These are phyloP conservation scores for Odontophorus gujanensis DNA, from an alignment of 2,113 vertebrate genomes.

Conservation along the genomic window DNA sequence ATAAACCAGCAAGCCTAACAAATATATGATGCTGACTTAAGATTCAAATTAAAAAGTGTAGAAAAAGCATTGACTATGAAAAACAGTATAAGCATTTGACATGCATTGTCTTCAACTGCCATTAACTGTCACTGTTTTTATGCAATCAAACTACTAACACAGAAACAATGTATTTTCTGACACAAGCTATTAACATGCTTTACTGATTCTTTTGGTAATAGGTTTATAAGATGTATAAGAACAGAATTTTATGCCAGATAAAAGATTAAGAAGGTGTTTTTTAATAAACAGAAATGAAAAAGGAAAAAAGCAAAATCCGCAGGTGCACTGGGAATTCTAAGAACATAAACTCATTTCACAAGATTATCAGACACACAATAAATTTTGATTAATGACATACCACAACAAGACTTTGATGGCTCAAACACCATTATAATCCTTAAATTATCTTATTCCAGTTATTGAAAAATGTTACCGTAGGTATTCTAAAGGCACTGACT, in stretches of 20 bases:
- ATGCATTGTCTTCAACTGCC: neutral
- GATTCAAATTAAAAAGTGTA: neutral
- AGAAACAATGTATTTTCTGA: neutral
- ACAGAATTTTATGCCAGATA: neutral
- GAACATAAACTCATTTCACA: neutral
- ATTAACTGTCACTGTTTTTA: neutral
- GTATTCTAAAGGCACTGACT: neutral
- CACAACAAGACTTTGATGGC: neutral
- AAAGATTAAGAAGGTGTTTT: neutral
- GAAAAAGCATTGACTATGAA: neutral
- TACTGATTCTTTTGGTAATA: neutral
- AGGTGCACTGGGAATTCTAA: neutral
- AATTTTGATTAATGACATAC: neutral
- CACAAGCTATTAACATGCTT: neutral
- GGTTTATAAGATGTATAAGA: neutral
- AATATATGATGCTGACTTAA: neutral
- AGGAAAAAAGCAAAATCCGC: neutral
- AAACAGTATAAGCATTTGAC: neutral
- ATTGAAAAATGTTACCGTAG: neutral
- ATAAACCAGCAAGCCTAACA: neutral
- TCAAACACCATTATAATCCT: neutral
- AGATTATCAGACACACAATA: neutral
- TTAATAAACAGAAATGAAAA: neutral
- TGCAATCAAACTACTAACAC: neutral
- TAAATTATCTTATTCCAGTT: neutral